phyloP scores from a whole-genome alignment of 2,797 vertebrate genomes.

The Acanthornis magna region DNA sequence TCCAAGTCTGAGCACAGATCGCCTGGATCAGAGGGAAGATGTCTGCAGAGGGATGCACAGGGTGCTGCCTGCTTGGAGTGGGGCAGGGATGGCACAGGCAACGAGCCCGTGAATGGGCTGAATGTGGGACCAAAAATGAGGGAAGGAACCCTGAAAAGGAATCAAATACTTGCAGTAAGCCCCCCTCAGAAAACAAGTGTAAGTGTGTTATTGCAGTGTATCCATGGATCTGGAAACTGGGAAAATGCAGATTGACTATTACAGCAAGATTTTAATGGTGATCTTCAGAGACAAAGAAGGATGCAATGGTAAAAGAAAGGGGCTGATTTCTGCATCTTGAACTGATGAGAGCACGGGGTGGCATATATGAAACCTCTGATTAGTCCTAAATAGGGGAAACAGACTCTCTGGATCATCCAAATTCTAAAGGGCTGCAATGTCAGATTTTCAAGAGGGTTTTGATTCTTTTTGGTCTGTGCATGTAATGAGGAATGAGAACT shows the following conservation, averaged over 20 bases:
- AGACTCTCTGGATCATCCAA: not conserved
- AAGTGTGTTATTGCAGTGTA: not conserved
- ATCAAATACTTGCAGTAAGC: not conserved
- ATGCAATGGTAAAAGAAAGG: not conserved
- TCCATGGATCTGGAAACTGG: not conserved
- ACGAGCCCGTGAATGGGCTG: not conserved
- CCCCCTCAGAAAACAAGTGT: not conserved
- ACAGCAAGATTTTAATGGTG: not conserved
- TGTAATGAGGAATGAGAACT: not conserved
- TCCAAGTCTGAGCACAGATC: conserved; percentile 24
- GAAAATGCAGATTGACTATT: not conserved
- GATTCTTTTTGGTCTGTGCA: not conserved
- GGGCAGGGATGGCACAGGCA: not conserved
- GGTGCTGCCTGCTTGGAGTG: not conserved
- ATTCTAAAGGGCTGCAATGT: not conserved
- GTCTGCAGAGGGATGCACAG: not conserved
- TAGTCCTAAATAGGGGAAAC: not conserved
- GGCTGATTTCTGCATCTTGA: conserved; percentile 3
- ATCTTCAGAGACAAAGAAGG: not conserved
- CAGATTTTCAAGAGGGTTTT: conserved; percentile 9
- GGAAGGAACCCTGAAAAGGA: not conserved
- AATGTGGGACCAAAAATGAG: accelerated
- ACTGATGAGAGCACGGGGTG: not conserved
- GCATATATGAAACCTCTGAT: not conserved
- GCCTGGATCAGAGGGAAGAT: not conserved